Percentiles rank a stretch among this genome's conserved stretches.
These are phyloP conservation scores for Oncorhynchus mykiss DNA, from an alignment of 2,113 vertebrate genomes.

Conservation along the genomic window DNA sequence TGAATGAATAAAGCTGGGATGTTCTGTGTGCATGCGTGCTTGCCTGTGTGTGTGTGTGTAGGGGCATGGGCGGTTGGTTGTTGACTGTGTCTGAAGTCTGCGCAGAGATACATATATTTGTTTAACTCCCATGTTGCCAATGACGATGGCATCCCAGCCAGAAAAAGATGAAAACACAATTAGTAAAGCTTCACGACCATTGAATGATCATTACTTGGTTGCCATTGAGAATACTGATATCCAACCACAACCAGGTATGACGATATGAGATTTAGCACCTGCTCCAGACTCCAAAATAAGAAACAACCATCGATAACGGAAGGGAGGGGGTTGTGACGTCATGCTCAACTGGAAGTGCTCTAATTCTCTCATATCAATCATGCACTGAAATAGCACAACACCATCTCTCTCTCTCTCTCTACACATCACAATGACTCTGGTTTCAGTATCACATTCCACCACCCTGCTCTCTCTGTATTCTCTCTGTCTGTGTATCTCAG, in stretches of 20 bases:
- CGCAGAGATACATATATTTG: slow-evolving; percentile 13
- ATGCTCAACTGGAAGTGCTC: neutral
- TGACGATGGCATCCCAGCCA: slow-evolving; percentile 50
- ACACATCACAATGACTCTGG: no score
- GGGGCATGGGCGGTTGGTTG: slow-evolving; percentile 29
- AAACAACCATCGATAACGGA: no score
- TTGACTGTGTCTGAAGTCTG: slow-evolving; percentile 37
- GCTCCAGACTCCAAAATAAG: no score
- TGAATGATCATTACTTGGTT: no score
- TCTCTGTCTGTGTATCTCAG: neutral
- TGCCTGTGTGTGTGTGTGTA: slow-evolving; percentile 30
- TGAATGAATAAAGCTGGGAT: neutral
- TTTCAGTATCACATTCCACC: no score
- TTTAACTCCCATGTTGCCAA: slow-evolving; percentile 58
- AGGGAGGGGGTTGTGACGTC: neutral
- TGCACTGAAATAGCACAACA: neutral
- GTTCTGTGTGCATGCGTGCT: slow-evolving; percentile 19
- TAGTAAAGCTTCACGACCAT: slow-evolving; percentile 10
- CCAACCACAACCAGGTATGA: no score
- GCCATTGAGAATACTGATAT: no score
- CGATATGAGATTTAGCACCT: no score
- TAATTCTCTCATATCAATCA: neutral
- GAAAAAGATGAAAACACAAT: slow-evolving; percentile 33
- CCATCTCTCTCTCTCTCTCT: no score
- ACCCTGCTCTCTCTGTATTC: neutral